Evolutionary conservation across 2,888 invertebrate species (phyloP), one percentile per base, ranked within the genome.

Genomic region (Cosmorhoe ocellata): DNA sequence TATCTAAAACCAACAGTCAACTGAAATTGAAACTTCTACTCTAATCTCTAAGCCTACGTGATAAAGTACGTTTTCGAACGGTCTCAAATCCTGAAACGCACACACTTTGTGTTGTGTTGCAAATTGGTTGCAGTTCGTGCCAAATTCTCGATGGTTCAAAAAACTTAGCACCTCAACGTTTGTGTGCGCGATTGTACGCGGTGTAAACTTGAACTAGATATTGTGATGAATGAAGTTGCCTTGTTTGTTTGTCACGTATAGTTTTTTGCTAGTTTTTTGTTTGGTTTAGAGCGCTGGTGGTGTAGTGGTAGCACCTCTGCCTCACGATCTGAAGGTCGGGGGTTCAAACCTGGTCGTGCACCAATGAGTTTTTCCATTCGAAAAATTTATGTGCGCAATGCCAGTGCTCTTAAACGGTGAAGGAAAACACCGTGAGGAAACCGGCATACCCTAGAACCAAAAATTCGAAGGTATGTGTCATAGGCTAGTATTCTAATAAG

Each of bases 161-260:
- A 38, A 41, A 52, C 26, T 62, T 62, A 62, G 54, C 59, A 43
- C 56, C 64, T 66, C 1, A 64, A 58, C 60, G 59, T 57, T 70
- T 74, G 66, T 75, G 76, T 66, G 53, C 60, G 47, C 67, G 74
- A 66, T 69, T 72, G 78, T 81, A 80, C 76, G 65, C 10, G 71
- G 68, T 26, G 75, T 85, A 81, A 81, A 87, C 87, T 88, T 88
- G 87, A 83, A 86, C 85, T 82, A 76, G 63, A 74, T 87, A 64
- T 64, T 58, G 54, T 59, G 69, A 70, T 83, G 80, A 83, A 81
- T 86, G 81, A 72, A 73, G 66, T 76, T 63, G 46, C 44, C 57
- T 66, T 57, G 41, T 54, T 51, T 32, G 38, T 41, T 18, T 42
- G 51, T 48, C 51, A 56, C 56, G 45, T 51, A 9, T 6, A 30